Conservation (phyloP, 2,888 invertebrate species). For the Melolontha melolontha region DNA sequence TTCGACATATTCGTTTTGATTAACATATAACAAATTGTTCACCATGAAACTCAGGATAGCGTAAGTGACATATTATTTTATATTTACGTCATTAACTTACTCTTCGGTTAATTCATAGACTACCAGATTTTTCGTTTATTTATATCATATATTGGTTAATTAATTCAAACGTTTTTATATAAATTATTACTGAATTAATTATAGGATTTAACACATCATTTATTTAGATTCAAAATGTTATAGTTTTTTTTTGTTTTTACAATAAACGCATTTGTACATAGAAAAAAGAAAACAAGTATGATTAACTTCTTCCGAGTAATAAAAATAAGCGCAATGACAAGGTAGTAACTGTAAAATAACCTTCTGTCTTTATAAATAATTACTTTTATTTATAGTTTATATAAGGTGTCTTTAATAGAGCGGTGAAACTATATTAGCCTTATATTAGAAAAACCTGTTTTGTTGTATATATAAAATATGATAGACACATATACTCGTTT, state of each 20-base stretch:
- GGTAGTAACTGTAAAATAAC: conserved; percentile 17
- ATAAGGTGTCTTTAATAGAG: conserved; percentile 30
- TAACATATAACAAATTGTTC: conserved; percentile 23
- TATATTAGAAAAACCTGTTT: conserved; percentile 34
- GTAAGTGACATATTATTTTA: conserved; percentile 56
- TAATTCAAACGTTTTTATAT: no score
- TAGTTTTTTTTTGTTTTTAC: neutral
- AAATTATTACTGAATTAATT: no score
- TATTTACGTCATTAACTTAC: conserved; percentile 36
- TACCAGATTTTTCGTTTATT: no score
- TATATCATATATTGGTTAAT: no score
- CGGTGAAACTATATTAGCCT: conserved; percentile 31
- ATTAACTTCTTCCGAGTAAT: no score
- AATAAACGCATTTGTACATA: neutral
- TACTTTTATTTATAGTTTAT: conserved; percentile 35
- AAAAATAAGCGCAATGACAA: no score
- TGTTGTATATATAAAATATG: conserved; percentile 13
- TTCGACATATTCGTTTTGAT: conserved; percentile 57
- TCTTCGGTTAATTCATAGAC: neutral
- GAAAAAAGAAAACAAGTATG: no score
- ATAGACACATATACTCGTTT: conserved; percentile 3
- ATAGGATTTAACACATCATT: no score
- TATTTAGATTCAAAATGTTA: neutral
- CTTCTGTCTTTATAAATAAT: conserved; percentile 26
- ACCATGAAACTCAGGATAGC: conserved; percentile 59